These are phyloP conservation scores for Ornithoptera priamus DNA, from an alignment of 2,888 invertebrate species.

Conservation along the genomic window DNA sequence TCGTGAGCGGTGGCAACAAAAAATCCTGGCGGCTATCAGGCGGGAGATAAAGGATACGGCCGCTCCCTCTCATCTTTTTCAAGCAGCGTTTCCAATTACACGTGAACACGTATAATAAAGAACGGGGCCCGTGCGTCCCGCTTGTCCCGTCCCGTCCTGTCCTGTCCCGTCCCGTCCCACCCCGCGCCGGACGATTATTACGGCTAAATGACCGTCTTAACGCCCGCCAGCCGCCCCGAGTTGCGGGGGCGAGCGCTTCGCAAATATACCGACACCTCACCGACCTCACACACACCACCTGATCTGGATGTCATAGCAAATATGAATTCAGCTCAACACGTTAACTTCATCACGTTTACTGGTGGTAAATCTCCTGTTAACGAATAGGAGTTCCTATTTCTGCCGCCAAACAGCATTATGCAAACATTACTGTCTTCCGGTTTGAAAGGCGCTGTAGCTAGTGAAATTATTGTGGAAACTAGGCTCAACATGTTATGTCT, in stretches of 20 bases:
- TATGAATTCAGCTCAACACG: background rate
- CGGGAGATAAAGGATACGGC: slow-evolving; percentile 29
- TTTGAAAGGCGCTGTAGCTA: too few species aligned
- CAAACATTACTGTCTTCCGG: too few species aligned
- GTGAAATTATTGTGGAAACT: too few species aligned
- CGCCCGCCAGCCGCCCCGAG: slow-evolving; percentile 37
- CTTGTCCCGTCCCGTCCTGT: slow-evolving; percentile 40
- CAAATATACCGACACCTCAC: background rate
- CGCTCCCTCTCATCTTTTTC: slow-evolving; percentile 36
- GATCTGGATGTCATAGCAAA: background rate
- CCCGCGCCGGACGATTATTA: slow-evolving; percentile 68
- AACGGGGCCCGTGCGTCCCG: slow-evolving; percentile 42
- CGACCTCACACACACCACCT: background rate
- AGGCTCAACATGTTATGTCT: too few species aligned
- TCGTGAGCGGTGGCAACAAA: slow-evolving; percentile 26
- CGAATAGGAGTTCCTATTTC: too few species aligned
- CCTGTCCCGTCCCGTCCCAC: slow-evolving; percentile 43
- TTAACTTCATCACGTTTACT: too few species aligned
- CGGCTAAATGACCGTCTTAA: slow-evolving; percentile 72
- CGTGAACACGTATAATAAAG: slow-evolving; percentile 62
- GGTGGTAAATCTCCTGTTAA: too few species aligned
- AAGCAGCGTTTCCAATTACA: slow-evolving; percentile 62
- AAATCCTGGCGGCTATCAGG: slow-evolving; percentile 23
- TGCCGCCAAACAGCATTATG: too few species aligned
- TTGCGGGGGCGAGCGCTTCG: slow-evolving; percentile 29